Evolutionary conservation across 2,113 vertebrate species (phyloP).

Genomic region (Xenopus borealis): DNA sequence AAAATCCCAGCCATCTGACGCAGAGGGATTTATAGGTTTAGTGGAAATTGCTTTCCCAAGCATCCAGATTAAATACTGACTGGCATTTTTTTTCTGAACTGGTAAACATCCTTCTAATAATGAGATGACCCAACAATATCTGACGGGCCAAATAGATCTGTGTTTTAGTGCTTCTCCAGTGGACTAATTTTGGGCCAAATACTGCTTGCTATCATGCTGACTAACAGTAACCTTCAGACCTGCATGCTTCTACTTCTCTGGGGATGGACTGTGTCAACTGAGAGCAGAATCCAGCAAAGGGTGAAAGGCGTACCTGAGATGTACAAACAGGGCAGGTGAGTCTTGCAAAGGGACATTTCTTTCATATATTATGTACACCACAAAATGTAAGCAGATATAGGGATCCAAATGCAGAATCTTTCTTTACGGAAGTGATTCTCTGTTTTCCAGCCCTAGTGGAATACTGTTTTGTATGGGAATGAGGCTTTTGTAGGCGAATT

Average conservation of each 20-base stretch:
- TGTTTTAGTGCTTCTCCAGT: slow-evolving; percentile 51
- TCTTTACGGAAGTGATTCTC: too few relatives aligned
- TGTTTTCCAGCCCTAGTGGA: too few relatives aligned
- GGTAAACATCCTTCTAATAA: slow-evolving; percentile 71
- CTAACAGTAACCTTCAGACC: slow-evolving; percentile 71
- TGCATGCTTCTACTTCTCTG: slow-evolving; percentile 74
- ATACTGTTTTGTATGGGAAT: too few relatives aligned
- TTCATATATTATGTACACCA: slow-evolving; percentile 36
- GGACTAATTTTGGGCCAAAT: slow-evolving; percentile 60
- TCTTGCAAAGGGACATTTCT: too few relatives aligned
- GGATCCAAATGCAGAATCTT: too few relatives aligned
- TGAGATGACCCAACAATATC: slow-evolving; percentile 64
- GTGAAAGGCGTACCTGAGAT: slow-evolving; percentile 65
- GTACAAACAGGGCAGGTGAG: slow-evolving; percentile 78
- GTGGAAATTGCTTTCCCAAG: slow-evolving; percentile 81
- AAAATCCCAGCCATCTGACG: slow-evolving; percentile 85
- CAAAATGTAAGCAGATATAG: too few relatives aligned
- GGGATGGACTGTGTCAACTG: slow-evolving; percentile 67
- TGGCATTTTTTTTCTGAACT: slow-evolving; percentile 56
- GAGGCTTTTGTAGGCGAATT: too few relatives aligned
- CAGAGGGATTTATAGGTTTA: slow-evolving; percentile 84
- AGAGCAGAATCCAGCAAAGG: slow-evolving; percentile 59
- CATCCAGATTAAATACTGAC: slow-evolving; percentile 77
- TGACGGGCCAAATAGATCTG: slow-evolving; percentile 61
- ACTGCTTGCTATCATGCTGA: slow-evolving; percentile 55